phyloP scores from a whole-genome alignment of 2,113 vertebrate genomes.

The Pterophyllum scalare region DNA sequence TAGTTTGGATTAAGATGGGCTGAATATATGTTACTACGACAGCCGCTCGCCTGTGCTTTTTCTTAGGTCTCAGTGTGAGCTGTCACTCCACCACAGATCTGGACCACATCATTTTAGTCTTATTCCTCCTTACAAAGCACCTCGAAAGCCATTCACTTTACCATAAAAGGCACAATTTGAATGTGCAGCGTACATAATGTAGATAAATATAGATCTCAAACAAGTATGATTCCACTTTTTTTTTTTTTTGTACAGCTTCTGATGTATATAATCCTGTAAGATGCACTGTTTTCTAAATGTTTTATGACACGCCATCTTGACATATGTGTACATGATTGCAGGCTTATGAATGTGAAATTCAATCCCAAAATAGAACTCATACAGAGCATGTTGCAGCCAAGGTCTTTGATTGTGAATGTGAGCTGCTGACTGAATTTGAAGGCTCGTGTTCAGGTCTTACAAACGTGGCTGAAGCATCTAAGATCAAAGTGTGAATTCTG shows the following conservation, averaged over 20 bases:
- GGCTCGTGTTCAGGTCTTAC: neutral
- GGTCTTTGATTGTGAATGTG: neutral
- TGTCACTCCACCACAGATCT: neutral
- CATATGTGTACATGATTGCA: slow-evolving; percentile 56
- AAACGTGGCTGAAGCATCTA: neutral
- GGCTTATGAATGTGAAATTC: slow-evolving; percentile 57
- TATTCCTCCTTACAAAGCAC: neutral
- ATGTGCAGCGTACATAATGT: neutral
- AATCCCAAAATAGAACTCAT: slow-evolving; percentile 26
- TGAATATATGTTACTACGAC: neutral
- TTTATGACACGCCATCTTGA: slow-evolving; percentile 57
- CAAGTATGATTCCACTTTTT: neutral
- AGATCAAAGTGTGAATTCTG: slow-evolving; percentile 14
- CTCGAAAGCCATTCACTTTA: slow-evolving; percentile 4
- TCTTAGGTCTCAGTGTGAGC: neutral
- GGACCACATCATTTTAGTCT: neutral
- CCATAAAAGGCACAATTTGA: neutral
- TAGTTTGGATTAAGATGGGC: neutral
- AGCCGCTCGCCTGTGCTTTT: neutral
- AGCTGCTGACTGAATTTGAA: slow-evolving; percentile 36
- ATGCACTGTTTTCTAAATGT: slow-evolving; percentile 74
- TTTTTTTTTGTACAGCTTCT: slow-evolving; percentile 54
- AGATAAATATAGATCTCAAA: neutral
- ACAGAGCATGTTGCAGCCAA: neutral
- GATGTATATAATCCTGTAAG: slow-evolving; percentile 65